phyloP scores from a whole-genome alignment of 2,888 invertebrate species.

The Yponomeuta evonymella region DNA sequence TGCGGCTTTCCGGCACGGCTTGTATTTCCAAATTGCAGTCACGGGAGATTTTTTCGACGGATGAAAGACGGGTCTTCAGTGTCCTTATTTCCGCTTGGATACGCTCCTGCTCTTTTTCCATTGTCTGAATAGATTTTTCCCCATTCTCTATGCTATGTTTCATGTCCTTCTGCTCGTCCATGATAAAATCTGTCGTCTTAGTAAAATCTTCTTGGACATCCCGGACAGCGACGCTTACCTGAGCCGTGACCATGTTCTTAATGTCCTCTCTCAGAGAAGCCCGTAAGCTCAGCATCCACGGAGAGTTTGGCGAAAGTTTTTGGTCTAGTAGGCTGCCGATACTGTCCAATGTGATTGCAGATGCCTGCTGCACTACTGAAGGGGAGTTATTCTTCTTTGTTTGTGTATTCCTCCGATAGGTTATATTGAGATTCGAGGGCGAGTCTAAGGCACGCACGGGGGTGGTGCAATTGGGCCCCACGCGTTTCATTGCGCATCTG shows the following conservation, averaged over 20 bases:
- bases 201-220: background rate
- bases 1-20: background rate
- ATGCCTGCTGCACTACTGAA: background rate
- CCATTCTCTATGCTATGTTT: background rate
- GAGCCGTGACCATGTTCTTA: background rate
- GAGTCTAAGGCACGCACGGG: background rate
- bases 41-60: background rate
- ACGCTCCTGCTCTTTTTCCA: background rate
- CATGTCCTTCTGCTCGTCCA: background rate
- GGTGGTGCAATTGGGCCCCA: background rate
- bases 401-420: background rate
- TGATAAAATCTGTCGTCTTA: background rate
- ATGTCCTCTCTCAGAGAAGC: background rate
- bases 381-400: background rate
- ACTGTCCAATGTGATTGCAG: background rate
- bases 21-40: conserved; percentile 6
- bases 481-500: background rate
- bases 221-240: background rate
- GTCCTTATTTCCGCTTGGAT: background rate
- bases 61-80: background rate
- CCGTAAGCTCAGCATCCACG: background rate
- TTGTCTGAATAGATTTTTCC: background rate
- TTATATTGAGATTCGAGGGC: too few species aligned
- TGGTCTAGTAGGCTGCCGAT: background rate
- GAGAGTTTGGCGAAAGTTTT: background rate